Evolutionary conservation across 2,888 invertebrate species (phyloP).

Genomic region (Parascotia fuliginaria): DNA sequence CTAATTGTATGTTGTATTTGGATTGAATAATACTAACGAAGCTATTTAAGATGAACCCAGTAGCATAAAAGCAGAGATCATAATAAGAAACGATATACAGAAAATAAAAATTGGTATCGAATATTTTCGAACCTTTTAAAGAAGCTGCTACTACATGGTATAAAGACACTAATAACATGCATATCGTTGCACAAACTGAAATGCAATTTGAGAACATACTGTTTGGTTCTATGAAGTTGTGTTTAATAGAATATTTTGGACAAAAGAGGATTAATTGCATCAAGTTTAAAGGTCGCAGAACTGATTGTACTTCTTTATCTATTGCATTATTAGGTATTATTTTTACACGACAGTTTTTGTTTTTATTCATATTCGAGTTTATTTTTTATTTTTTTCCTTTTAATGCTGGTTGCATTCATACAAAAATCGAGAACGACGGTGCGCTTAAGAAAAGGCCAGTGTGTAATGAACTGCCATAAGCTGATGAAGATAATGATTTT

Average conservation of each 20-base stretch:
- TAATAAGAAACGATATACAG: neutral
- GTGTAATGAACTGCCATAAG: no score
- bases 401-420: no score
- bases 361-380: neutral
- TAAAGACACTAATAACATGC: neutral
- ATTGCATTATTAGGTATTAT: neutral
- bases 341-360: neutral
- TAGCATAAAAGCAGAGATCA: neutral
- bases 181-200: conserved; percentile 1
- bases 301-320: conserved; percentile 11
- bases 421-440: no score
- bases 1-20: conserved; percentile 6
- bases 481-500: no score
- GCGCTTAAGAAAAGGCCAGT: no score
- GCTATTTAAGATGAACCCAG: conserved; percentile 8
- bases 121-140: no score
- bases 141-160: neutral
- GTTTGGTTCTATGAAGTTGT: conserved; percentile 1
- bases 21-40: neutral
- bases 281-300: conserved; percentile 18
- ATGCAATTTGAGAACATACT: neutral
- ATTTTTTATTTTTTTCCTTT: no score
- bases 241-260: conserved; percentile 16
- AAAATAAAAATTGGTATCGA: no score
- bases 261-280: conserved; percentile 10